Base-by-base conservation (phyloP, 1,140 invertebrate genomes). In the Trachymyrmex septentrionalis region DNA sequence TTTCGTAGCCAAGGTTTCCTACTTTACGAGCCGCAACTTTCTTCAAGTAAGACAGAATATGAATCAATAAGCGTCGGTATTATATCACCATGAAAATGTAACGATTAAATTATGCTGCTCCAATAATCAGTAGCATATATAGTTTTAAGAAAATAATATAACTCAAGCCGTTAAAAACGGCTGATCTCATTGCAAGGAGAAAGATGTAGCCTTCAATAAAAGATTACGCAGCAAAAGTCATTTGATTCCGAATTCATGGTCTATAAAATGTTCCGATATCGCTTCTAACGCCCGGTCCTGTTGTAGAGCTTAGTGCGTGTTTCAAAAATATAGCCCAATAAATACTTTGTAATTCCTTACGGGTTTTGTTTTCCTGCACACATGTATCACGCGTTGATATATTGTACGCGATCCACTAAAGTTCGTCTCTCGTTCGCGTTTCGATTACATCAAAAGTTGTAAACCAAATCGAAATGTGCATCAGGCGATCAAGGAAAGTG, bases 401-500 rank as follows among this genome's bases (percentile, higher is more conserved):
- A 69, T 21, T 24, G 80, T 24, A 2, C 19, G 80, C 69, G 59
- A 75, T 84, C 69, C 27, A 75, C 69, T 73, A 61, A 61, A 48
- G 55, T 73, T 73, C 69, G 38, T 55, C 48, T 50, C 53, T 24
- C 67, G 38, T 48, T 53, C 61, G 61, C 44, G 38, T 77, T 57
- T 63, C 78, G 50, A 67, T 57, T 72, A 48, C 53, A 61, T 61
- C 55, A 53, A 73, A 73, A 73, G 80, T 84, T 84, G 38, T 84
- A 84, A 84, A 84, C 69, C 80, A 84, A 75, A 50, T 84, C 69
- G 81, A 81, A 86, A 72, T 81, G 84, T 50, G 71, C 63, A 34
- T 53, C 66, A 50, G 48, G 55, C 53, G 71, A 85, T 57, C 53
- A 44, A 59, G 86, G 76, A 85, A 80, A 90, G 89, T 87, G 80